Evolutionary conservation across 1,140 invertebrate species (phyloP).

Genomic region (Homarus americanus): DNA sequence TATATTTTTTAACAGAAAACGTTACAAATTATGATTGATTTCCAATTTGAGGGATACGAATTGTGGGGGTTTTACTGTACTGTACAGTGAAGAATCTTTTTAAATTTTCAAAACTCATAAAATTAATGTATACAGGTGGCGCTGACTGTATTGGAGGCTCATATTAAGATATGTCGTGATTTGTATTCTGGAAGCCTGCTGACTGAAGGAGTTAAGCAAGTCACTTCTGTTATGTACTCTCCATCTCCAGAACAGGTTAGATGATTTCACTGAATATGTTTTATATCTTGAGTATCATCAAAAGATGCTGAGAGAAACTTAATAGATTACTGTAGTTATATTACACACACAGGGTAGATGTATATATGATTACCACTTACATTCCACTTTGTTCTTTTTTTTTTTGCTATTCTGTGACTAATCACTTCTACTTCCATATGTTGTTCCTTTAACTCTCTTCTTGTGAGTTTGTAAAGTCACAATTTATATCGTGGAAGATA

Average conservation of each 20-base stretch:
- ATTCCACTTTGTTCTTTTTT: too few relatives aligned
- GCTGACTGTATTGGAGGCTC: slow-evolving; percentile 84
- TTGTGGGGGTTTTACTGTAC: too few relatives aligned
- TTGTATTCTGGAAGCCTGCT: slow-evolving; percentile 79
- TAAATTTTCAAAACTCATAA: not conserved
- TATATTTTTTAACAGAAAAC: too few relatives aligned
- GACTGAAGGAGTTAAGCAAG: slow-evolving; percentile 83
- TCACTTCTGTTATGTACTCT: slow-evolving; percentile 75
- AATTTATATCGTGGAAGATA: too few relatives aligned
- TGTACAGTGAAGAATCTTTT: not conserved
- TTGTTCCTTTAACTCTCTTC: too few relatives aligned
- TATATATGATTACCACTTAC: too few relatives aligned
- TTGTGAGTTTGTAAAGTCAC: too few relatives aligned
- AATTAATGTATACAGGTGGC: slow-evolving; percentile 80
- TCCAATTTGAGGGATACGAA: not conserved
- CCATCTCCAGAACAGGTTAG: slow-evolving; percentile 74
- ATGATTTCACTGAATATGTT: not conserved
- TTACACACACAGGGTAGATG: too few relatives aligned
- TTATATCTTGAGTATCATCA: not conserved
- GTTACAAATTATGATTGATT: not conserved
- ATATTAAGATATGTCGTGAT: slow-evolving; percentile 82
- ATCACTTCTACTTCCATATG: too few relatives aligned
- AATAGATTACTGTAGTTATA: not conserved
- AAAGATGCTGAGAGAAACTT: not conserved
- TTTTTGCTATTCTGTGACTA: too few relatives aligned